Evolutionary conservation across 2,888 invertebrate genomes (phyloP).

Genomic region (Encarsia formosa): DNA sequence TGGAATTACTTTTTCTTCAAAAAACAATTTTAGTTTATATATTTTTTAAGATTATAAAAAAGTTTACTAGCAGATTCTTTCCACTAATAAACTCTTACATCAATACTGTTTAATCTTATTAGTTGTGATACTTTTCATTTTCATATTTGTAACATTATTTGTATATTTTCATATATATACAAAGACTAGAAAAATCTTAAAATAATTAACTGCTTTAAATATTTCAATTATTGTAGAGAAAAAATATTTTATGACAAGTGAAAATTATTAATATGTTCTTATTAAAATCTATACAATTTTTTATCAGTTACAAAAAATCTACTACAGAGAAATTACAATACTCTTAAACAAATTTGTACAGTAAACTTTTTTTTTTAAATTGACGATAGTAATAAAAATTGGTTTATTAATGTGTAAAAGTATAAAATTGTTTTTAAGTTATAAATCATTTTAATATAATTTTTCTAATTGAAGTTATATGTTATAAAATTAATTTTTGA

Average conservation of each 20-base stretch:
- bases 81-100: too few species aligned
- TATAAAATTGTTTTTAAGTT: background rate
- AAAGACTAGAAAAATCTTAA: too few species aligned
- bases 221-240: slow-evolving; percentile 6
- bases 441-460: background rate
- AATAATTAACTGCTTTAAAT: background rate
- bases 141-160: too few species aligned
- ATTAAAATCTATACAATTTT: background rate
- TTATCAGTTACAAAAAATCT: background rate
- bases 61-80: too few species aligned
- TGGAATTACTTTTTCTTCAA: background rate
- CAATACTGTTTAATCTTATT: too few species aligned
- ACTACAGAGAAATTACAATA: background rate
- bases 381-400: background rate
- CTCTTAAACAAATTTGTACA: too few species aligned
- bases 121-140: too few species aligned
- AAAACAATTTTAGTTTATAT: background rate
- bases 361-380: too few species aligned
- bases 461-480: too few species aligned
- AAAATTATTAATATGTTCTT: slow-evolving; percentile 6
- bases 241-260: slow-evolving; percentile 17
- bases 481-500: too few species aligned
- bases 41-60: too few species aligned
- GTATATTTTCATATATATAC: too few species aligned
- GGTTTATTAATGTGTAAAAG: background rate